These are phyloP conservation scores for Philonicus albiceps DNA, from an alignment of 2,888 invertebrate genomes.

Conservation along the genomic window DNA sequence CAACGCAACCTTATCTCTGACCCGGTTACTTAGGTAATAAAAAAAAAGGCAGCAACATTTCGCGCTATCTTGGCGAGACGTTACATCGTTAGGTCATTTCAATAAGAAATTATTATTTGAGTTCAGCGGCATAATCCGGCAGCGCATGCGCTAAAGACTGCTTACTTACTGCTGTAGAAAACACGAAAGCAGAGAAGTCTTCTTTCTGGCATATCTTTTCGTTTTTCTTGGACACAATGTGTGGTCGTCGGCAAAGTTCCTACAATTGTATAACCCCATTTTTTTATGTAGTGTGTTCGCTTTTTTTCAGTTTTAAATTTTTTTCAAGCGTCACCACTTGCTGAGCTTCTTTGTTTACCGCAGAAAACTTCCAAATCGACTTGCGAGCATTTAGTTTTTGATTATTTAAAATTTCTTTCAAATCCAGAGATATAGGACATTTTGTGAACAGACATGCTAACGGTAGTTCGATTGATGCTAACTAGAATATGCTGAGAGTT, in stretches of 20 bases:
- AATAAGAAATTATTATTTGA: background rate
- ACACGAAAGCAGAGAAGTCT: background rate
- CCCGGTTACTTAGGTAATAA: constrained; percentile 40
- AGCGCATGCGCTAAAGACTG: background rate
- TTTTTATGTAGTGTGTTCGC: background rate
- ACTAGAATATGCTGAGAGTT: background rate
- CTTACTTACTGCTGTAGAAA: background rate
- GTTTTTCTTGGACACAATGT: background rate
- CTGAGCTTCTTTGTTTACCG: background rate
- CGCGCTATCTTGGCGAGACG: background rate
- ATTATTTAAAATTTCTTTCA: background rate
- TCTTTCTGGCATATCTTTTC: background rate
- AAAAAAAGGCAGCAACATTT: background rate
- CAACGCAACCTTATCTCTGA: constrained; percentile 43
- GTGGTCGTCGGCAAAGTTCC: background rate
- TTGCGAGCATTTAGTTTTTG: background rate
- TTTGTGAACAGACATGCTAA: background rate
- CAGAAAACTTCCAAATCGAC: background rate
- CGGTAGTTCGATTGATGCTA: background rate
- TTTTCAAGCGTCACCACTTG: background rate
- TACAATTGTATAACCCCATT: background rate
- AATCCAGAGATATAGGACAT: background rate
- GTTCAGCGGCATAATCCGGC: background rate
- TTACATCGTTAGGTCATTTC: background rate
- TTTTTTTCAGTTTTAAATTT: background rate